These are phyloP conservation scores for Miniopterus natalensis DNA, from an alignment of 2,113 vertebrate species.

Conservation along the genomic window DNA sequence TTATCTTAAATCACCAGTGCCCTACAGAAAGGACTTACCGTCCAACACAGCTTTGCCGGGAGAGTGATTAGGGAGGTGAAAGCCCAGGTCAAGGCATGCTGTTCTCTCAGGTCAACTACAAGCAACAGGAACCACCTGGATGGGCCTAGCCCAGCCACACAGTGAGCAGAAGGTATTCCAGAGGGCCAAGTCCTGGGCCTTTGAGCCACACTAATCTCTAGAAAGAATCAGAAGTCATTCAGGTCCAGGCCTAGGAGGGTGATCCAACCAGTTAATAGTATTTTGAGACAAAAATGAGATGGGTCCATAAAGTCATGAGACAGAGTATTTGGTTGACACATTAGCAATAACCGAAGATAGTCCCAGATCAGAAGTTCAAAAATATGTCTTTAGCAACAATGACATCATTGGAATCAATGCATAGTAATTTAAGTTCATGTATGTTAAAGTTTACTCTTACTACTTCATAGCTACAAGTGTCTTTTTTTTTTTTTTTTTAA, in stretches of 20 bases:
- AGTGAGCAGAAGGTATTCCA: not conserved
- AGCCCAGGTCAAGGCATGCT: not conserved
- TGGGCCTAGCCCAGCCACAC: not conserved
- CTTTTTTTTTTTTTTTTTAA: not conserved
- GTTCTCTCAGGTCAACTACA: not conserved
- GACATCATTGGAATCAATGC: not conserved
- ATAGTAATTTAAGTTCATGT: not conserved
- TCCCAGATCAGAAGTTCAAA: not conserved
- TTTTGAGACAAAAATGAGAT: conserved; percentile 52
- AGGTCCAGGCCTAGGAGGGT: not conserved
- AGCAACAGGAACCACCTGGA: not conserved
- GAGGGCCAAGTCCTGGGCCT: not conserved
- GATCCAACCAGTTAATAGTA: not conserved
- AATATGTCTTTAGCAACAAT: not conserved
- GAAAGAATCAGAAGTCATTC: conserved; percentile 28
- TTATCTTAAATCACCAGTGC: not conserved
- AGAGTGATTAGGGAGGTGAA: not conserved
- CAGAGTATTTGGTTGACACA: not conserved
- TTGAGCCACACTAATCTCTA: not conserved
- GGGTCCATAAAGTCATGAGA: not conserved
- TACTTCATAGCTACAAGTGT: not conserved
- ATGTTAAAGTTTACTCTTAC: not conserved
- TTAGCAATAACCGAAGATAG: not conserved
- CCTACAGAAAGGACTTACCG: not conserved
- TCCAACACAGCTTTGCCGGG: not conserved